Evolutionary conservation across 2,113 vertebrate species (phyloP).

Genomic region (Xiphophorus hellerii): DNA sequence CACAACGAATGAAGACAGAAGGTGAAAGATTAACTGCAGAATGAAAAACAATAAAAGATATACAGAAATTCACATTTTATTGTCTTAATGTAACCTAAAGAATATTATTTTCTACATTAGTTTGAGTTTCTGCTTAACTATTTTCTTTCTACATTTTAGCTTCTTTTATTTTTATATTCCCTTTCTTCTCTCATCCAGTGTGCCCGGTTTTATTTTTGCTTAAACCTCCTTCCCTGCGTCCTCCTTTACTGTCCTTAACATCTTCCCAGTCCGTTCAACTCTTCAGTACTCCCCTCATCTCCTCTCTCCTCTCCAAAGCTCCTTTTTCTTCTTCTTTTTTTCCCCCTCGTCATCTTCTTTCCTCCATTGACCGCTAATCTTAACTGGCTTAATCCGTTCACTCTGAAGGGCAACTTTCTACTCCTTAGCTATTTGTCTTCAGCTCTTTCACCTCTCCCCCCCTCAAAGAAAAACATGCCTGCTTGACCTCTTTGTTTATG

Average conservation of each 20-base stretch:
- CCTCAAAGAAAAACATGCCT: conserved; percentile 35
- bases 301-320: background rate
- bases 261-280: background rate
- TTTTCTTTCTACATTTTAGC: background rate
- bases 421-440: conserved; percentile 27
- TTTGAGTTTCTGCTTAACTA: no score
- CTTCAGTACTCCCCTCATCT: background rate
- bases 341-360: background rate
- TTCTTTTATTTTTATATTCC: background rate
- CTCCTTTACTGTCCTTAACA: background rate
- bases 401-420: background rate
- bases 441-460: conserved; percentile 47
- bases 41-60: no score
- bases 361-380: background rate
- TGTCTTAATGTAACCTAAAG: no score
- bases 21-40: no score
- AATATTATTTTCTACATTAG: no score
- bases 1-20: no score
- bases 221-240: background rate
- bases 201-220: background rate
- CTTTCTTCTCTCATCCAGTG: background rate
- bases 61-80: no score
- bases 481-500: conserved; percentile 12
- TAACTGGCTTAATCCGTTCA: background rate
- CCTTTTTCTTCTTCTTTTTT: background rate